phyloP scores from a whole-genome alignment of 2,113 vertebrate genomes.

The Cebus imitator region DNA sequence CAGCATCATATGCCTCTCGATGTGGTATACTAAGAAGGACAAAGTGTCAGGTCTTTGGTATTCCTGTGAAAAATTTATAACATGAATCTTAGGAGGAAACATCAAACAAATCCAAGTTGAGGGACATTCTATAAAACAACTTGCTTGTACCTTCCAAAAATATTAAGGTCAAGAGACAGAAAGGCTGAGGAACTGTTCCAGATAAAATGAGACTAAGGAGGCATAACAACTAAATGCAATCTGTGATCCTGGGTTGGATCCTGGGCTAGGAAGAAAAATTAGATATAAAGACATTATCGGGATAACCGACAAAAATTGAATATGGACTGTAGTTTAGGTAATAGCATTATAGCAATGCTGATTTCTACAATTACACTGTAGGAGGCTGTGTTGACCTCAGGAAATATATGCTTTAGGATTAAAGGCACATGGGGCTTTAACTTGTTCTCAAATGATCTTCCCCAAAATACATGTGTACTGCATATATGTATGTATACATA shows the following conservation, averaged over 20 bases:
- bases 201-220: conserved; percentile 35
- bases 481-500: not conserved
- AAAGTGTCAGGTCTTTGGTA: not conserved
- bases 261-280: not conserved
- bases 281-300: not conserved
- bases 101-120: not conserved
- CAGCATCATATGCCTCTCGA: not conserved
- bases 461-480: not conserved
- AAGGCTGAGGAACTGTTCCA: not conserved
- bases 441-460: not conserved
- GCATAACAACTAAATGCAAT: not conserved
- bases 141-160: not conserved
- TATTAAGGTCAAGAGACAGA: conserved; percentile 1
- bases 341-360: not conserved
- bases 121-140: conserved; percentile 17
- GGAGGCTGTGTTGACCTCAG: not conserved
- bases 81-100: not conserved
- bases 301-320: not conserved
- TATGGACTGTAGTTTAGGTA: not conserved
- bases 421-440: not conserved
- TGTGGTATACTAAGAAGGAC: not conserved
- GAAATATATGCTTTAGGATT: not conserved
- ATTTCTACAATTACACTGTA: not conserved
- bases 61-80: not conserved
- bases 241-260: not conserved